These are phyloP conservation scores for Cosmia pyralina DNA, from an alignment of 2,888 invertebrate species.

Conservation along the genomic window DNA sequence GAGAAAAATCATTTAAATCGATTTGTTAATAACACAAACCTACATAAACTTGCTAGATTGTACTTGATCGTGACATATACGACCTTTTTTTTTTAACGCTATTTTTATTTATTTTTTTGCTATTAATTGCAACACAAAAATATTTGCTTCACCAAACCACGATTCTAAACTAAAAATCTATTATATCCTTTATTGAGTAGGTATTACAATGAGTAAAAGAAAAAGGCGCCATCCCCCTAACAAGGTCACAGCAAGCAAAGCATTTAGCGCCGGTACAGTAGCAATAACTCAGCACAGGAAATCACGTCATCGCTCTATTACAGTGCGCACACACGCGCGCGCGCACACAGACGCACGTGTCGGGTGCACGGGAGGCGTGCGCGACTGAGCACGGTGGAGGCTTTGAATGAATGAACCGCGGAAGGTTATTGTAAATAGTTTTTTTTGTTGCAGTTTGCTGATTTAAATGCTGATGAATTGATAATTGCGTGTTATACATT, in stretches of 20 bases:
- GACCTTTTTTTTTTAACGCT: neutral
- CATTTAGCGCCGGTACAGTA: slow-evolving; percentile 89
- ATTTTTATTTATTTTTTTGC: neutral
- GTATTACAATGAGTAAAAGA: neutral
- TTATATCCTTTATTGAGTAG: too few relatives aligned
- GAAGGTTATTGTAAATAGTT: neutral
- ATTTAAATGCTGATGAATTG: too few relatives aligned
- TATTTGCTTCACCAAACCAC: neutral
- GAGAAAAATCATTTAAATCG: slow-evolving; percentile 36
- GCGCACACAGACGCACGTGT: slow-evolving; percentile 59
- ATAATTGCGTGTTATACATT: neutral
- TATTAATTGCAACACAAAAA: too few relatives aligned
- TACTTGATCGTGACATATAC: neutral
- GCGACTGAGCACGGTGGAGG: slow-evolving; percentile 64
- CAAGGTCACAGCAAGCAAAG: slow-evolving; percentile 79
- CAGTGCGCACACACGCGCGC: slow-evolving; percentile 76
- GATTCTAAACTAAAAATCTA: neutral
- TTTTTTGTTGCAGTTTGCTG: neutral
- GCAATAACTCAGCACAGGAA: slow-evolving; percentile 90
- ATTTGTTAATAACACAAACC: slow-evolving; percentile 10
- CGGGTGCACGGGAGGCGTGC: slow-evolving; percentile 54
- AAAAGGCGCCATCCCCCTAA: slow-evolving; percentile 46
- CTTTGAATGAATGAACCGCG: slow-evolving; percentile 34
- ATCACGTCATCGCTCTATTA: slow-evolving; percentile 91
- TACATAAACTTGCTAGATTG: slow-evolving; percentile 5